Evolutionary conservation across 2,797 vertebrate genomes (phyloP), one percentile per base, ranked within the genome.

Genomic region (Sebastes steindachneri): DNA sequence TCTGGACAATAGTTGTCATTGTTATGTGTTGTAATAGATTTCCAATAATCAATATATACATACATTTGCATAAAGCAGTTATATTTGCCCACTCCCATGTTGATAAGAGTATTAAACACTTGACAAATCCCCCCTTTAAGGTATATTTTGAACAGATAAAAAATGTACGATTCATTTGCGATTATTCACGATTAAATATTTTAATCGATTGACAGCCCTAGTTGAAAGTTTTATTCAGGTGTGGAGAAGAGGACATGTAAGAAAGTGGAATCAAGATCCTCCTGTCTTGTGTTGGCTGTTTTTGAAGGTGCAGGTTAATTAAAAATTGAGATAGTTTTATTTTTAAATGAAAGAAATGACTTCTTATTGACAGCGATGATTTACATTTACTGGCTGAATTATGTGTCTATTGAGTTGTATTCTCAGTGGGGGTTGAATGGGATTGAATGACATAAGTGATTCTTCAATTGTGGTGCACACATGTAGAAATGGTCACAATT

Each of bases 401-500:
- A 45, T 51, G 77, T 69, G 55, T 87, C 88, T 71, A 37, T 83
- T 77, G 83, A 87, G 81, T 84, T 89, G 83, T 88, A 80, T 82
- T 86, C 68, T 33, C 78, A 68, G 71, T 77, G 63, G 67, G 57
- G 73, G 75, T 68, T 87, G 86, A 92, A 90, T 87, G 78, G 75
- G 74, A 71, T 67, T 73, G 84, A 84, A 78, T 86, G 84, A 88
- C 79, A 79, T 59, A 51, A 89, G 83, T 86, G 86, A 90, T 93
- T 88, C 72, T 88, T 79, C 73, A 83, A 89, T 88, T 89, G 82
- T 88, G 78, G 70, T 37, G 82, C 75, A 31, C 68, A 88, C 75
- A 45, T 84, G 77, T 69, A 31, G 66, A 87, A 80, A 84, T 79
- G 66, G 65, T 89, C 84, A 89, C 86, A 92, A 92, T 93, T 91